Percentiles rank a stretch among this genome's conserved stretches.
Evolutionary conservation across 1,140 invertebrate genomes (phyloP).

Genomic region (fruit fly (Drosophila melanogaster)): Release_6_plus_ISO1_MT NT_037436.4:13762501-13763000

Average conservation of each 20-base stretch:
- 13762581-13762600: constrained; percentile 78
- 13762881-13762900: constrained; percentile 18
- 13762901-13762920: constrained; percentile 74
- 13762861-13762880: constrained; percentile 24
- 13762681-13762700: constrained; percentile 82
- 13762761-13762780: constrained; percentile 11
- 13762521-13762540: constrained; percentile 9
- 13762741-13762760: constrained; percentile 11
- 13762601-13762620: constrained; percentile 76
- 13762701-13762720: constrained; percentile 72
- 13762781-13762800: constrained; percentile 40
- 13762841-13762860: constrained; percentile 45
- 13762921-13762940: constrained; percentile 84
- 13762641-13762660: constrained; percentile 53
- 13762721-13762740: constrained; percentile 73
- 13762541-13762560: constrained; percentile 34
- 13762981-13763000: constrained; percentile 74
- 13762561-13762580: constrained; percentile 70
- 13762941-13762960: constrained; percentile 84
- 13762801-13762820: constrained; percentile 73
- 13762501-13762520: constrained; percentile 68
- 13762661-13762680: constrained; percentile 56
- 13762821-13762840: constrained; percentile 79
- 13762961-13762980: constrained; percentile 81
- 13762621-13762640: constrained; percentile 7